Evolutionary conservation across 2,888 invertebrate genomes (phyloP).

Genomic region (Ischnus inquisitorius): DNA sequence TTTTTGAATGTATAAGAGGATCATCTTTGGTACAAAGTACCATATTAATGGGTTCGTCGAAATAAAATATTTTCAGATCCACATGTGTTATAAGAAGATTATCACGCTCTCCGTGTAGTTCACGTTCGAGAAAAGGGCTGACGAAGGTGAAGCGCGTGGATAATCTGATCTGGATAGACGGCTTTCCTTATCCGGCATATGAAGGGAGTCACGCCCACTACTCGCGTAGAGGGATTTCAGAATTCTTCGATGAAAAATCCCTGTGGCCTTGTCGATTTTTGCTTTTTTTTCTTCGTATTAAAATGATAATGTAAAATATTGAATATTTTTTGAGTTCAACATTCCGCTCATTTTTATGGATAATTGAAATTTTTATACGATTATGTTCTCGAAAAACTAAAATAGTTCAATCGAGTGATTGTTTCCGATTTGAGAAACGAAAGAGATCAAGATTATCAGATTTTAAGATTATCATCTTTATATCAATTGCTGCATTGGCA

Average conservation of each 20-base stretch:
- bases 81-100: slow-evolving; percentile 23
- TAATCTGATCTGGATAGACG: slow-evolving; percentile 50
- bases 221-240: neutral
- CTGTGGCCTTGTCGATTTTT: neutral
- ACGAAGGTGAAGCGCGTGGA: slow-evolving; percentile 8
- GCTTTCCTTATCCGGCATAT: slow-evolving; percentile 15
- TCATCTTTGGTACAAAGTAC: slow-evolving; percentile 8
- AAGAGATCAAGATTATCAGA: too few relatives aligned
- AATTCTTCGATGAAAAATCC: neutral
- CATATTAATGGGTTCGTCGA: slow-evolving; percentile 15
- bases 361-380: too few relatives aligned
- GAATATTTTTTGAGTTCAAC: too few relatives aligned
- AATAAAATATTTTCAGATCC: neutral
- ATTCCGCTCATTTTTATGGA: too few relatives aligned
- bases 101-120: slow-evolving; percentile 1
- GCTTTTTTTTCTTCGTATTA: neutral
- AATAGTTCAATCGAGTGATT: too few relatives aligned
- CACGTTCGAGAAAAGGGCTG: neutral
- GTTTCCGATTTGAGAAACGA: too few relatives aligned
- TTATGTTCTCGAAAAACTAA: too few relatives aligned
- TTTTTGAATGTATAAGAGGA: slow-evolving; percentile 14
- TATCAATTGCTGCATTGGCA: too few relatives aligned
- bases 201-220: neutral
- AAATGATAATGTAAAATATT: too few relatives aligned
- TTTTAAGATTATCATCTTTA: too few relatives aligned